phyloP scores from a whole-genome alignment of 2,113 vertebrate genomes.

The Engraulis encrasicolus region DNA sequence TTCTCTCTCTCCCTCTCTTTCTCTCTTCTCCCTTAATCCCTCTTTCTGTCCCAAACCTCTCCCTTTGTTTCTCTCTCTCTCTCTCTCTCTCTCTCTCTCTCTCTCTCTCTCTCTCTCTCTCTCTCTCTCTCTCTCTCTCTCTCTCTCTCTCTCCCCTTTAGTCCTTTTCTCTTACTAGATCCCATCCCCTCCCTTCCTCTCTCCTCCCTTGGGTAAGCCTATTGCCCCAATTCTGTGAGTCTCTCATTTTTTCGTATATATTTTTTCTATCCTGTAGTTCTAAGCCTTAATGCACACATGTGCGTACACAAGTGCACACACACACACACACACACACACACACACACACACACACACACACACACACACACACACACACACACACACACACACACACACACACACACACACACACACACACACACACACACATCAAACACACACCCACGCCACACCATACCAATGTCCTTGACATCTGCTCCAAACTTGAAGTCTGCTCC shows the following conservation, averaged over 20 bases:
- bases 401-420: too few relatives aligned
- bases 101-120: constrained; percentile 3
- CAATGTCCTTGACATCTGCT: not conserved
- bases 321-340: not conserved
- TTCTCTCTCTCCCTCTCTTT: not conserved
- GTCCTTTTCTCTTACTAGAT: too few relatives aligned
- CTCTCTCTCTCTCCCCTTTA: not conserved
- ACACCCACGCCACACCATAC: too few relatives aligned
- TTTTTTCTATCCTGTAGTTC: not conserved
- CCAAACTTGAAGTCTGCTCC: not conserved
- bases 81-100: not conserved
- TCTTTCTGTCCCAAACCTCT: not conserved
- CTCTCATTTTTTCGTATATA: too few relatives aligned
- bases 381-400: too few relatives aligned
- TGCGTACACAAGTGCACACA: not conserved
- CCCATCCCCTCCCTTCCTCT: too few relatives aligned
- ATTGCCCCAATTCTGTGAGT: too few relatives aligned
- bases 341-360: too few relatives aligned
- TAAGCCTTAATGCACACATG: not conserved
- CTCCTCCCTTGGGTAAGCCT: not conserved
- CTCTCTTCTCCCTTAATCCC: not conserved
- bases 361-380: too few relatives aligned
- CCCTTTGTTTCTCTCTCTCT: not conserved
- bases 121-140: constrained; percentile 7
- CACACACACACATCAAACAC: too few relatives aligned